A percentile compares a stretch with the other conserved stretches of the same genome.
These are phyloP conservation scores for Harpagifer antarcticus DNA, from an alignment of 2,797 vertebrate genomes.

Conservation along the genomic window DNA sequence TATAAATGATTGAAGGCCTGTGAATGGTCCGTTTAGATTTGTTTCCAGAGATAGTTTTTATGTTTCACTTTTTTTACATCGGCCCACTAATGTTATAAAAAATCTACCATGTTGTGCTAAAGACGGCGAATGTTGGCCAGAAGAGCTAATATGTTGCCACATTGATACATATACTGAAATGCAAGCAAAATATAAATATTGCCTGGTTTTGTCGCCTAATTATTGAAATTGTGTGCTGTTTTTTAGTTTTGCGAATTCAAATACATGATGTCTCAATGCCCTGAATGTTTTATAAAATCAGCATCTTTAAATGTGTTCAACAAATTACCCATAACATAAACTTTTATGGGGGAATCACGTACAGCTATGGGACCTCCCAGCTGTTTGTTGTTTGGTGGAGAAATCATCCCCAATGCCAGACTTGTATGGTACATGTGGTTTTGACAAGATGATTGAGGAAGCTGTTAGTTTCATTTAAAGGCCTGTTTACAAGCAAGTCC, in stretches of 20 bases:
- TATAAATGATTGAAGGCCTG: neutral
- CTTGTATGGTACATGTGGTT: conserved; percentile 58
- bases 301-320: neutral
- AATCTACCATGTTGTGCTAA: neutral
- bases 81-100: neutral
- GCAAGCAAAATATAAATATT: neutral
- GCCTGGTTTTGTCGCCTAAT: neutral
- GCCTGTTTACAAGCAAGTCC: conserved; percentile 67
- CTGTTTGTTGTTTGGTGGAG: too few relatives aligned
- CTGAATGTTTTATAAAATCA: conserved; percentile 7
- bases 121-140: neutral
- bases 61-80: neutral
- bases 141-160: neutral
- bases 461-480: conserved; percentile 65
- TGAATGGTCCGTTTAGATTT: too few relatives aligned
- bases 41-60: neutral
- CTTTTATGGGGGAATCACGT: neutral
- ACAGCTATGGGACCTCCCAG: conserved; percentile 33
- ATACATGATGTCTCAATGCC: neutral
- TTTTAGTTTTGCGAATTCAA: neutral
- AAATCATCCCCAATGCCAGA: conserved; percentile 57
- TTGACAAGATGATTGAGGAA: conserved; percentile 56
- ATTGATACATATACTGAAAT: neutral
- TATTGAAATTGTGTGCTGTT: neutral
- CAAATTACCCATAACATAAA: conserved; percentile 6